Conservation (phyloP, 2,888 invertebrate species). For the Caenorhabditis parvicauda region DNA sequence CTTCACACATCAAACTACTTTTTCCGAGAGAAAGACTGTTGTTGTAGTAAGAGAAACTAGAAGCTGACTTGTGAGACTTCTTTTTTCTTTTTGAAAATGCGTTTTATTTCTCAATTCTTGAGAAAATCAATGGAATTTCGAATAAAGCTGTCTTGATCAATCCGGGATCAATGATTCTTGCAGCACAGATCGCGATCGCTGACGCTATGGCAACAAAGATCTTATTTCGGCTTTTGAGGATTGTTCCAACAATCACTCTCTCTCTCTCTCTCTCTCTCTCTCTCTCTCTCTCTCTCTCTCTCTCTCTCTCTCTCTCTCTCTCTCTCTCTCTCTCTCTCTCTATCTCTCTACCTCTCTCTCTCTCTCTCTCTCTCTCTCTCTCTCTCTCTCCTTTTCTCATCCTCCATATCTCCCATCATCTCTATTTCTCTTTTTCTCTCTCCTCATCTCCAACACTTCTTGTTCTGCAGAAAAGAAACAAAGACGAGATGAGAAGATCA, state of each 20-base stretch:
- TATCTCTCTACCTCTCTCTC: neutral
- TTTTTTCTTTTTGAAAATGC: neutral
- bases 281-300: conserved; percentile 5
- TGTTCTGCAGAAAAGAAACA: conserved; percentile 3
- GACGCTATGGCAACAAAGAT: neutral
- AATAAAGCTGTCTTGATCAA: no score
- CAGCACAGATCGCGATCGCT: no score
- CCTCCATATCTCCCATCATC: conserved; percentile 1
- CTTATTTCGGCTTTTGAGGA: neutral
- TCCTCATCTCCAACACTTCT: conserved; percentile 9
- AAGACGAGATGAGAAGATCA: no score
- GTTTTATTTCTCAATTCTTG: neutral
- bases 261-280: neutral
- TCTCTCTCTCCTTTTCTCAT: neutral
- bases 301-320: conserved; percentile 1
- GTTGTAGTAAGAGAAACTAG: no score
- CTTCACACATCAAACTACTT: no score
- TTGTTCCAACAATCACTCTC: neutral
- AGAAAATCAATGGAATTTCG: neutral
- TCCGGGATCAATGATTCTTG: no score
- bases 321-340: neutral
- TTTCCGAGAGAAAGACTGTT: no score
- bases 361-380: neutral
- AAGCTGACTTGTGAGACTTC: no score
- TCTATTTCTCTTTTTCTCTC: conserved; percentile 4